Evolutionary conservation across 2,113 vertebrate genomes (phyloP).

Genomic region (Atrichornis clamosus): DNA sequence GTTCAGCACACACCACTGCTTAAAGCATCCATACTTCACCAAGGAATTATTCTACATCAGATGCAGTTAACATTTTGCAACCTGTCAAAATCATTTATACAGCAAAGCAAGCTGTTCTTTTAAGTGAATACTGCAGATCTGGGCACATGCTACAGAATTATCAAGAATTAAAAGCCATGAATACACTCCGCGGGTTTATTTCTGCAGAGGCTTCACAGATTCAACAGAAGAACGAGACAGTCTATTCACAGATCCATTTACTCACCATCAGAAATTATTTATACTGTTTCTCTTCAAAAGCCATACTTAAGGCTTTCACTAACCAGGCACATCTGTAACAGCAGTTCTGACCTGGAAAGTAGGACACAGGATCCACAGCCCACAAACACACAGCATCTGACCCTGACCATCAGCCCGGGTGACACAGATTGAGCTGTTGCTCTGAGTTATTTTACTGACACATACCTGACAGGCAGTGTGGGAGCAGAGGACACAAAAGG

Average conservation of each 20-base stretch:
- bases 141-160: not conserved
- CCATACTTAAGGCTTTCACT: not conserved
- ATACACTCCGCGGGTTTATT: not conserved
- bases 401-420: not conserved
- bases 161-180: not conserved
- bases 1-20: not conserved
- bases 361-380: not conserved
- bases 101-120: not conserved
- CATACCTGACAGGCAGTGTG: not conserved
- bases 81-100: not conserved
- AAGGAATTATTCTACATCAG: not conserved
- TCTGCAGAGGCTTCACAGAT: not conserved
- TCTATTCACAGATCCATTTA: not conserved
- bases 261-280: not conserved
- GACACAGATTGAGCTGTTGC: slow-evolving; percentile 18
- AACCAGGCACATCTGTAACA: not conserved
- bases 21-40: not conserved
- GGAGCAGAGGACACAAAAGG: not conserved
- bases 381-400: not conserved
- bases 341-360: not conserved
- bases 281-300: not conserved
- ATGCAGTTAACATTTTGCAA: not conserved
- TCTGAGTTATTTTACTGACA: slow-evolving; percentile 9
- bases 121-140: not conserved
- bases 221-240: not conserved